Conservation (phyloP, 2,888 invertebrate genomes). For the Alsophila aescularia region DNA sequence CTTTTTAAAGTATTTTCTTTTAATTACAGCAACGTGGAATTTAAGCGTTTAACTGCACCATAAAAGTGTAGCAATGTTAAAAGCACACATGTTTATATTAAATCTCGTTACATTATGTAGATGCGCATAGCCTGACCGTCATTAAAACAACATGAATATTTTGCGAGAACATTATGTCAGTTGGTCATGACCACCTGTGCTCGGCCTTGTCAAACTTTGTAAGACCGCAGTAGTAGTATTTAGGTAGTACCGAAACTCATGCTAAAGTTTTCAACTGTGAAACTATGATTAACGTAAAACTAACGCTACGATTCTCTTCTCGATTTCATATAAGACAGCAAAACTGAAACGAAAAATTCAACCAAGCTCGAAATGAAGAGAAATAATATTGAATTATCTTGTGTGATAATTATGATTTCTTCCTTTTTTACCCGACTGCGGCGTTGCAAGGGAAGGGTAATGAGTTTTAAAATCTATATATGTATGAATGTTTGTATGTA, state of each 20-base stretch:
- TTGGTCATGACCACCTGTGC: constrained; percentile 39
- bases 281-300: not conserved
- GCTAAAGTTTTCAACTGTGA: not conserved
- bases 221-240: constrained; percentile 14
- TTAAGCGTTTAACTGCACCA: not conserved
- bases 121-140: constrained; percentile 37
- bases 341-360: no score
- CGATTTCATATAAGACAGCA: not conserved
- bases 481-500: no score
- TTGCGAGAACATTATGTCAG: constrained; percentile 39
- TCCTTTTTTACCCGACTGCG: no score
- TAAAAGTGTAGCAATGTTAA: constrained; percentile 19
- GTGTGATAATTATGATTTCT: no score
- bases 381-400: no score
- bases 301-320: not conserved
- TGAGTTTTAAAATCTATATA: no score
- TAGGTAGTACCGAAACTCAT: constrained; percentile 6
- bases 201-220: constrained; percentile 34
- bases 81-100: constrained; percentile 22
- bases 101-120: constrained; percentile 38
- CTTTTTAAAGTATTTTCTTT: no score
- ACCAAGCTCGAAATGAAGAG: no score
- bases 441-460: no score
- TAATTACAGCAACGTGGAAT: not conserved
- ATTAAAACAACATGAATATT: constrained; percentile 41